Percentiles rank a stretch among this genome's conserved stretches.
Evolutionary conservation across 2,113 vertebrate species (phyloP).

Genomic region (Butorides virescens): DNA sequence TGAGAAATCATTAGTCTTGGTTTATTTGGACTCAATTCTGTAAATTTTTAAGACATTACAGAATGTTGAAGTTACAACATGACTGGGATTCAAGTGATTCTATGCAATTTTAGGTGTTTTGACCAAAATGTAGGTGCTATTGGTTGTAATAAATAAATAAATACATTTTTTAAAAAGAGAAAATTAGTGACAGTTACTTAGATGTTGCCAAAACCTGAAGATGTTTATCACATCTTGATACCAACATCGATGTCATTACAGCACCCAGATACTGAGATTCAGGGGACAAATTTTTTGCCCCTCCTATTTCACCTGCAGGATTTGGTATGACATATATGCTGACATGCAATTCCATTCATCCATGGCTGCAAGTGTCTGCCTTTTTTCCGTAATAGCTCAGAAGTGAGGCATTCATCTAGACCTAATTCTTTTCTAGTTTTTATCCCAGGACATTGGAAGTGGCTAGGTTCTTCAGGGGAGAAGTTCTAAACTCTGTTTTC

Average conservation of each 20-base stretch:
- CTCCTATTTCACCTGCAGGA: neutral
- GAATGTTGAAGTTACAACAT: neutral
- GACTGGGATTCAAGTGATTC: neutral
- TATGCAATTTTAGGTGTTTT: neutral
- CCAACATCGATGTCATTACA: neutral
- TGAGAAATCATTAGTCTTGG: neutral
- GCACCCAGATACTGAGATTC: neutral
- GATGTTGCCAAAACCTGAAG: neutral
- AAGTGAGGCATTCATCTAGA: neutral
- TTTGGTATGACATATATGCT: neutral
- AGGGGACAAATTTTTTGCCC: neutral
- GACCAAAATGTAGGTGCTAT: neutral
- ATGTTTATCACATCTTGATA: neutral
- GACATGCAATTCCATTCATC: neutral
- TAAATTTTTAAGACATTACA: neutral
- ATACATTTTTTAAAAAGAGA: neutral
- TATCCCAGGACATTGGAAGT: neutral
- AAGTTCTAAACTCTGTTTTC: neutral
- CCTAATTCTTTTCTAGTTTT: neutral
- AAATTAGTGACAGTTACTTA: neutral
- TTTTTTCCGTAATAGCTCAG: neutral
- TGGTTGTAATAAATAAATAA: neutral
- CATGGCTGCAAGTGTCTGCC: neutral
- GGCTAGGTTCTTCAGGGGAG: neutral
- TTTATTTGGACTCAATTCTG: neutral